Percentiles rank a stretch among this genome's conserved stretches.
phyloP scores from a whole-genome alignment of 2,797 vertebrate genomes.

The Spinibarbus caldwelli region DNA sequence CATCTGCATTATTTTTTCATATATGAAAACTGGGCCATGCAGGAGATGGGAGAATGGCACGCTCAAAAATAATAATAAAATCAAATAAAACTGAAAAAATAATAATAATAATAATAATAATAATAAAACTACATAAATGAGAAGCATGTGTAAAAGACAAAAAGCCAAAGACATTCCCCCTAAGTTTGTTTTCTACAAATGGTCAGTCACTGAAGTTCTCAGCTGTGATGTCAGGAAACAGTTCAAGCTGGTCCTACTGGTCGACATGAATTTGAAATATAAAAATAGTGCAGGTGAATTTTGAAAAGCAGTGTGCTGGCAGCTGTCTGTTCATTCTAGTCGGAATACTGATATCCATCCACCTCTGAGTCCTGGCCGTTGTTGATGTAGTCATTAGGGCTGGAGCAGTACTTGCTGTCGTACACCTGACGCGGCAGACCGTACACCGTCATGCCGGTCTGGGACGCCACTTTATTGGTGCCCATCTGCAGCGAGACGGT shows the following conservation, averaged over 20 bases:
- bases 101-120: background rate
- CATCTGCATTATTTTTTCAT: conserved; percentile 19
- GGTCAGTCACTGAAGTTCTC: conserved; percentile 26
- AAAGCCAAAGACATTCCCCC: conserved; percentile 7
- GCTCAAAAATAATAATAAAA: background rate
- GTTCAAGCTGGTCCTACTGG: conserved; percentile 40
- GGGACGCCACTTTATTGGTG: conserved; percentile 92
- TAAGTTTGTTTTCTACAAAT: conserved; percentile 25
- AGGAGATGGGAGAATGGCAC: conserved; percentile 25
- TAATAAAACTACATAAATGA: conserved; percentile 21
- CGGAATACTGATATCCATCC: conserved; percentile 87
- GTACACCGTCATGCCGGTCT: conserved; percentile 93
- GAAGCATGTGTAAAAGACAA: conserved; percentile 36
- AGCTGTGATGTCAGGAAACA: conserved; percentile 25
- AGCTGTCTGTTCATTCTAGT: conserved; percentile 65
- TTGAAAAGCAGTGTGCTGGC: conserved; percentile 21
- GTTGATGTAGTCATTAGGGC: conserved; percentile 73
- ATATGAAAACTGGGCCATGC: conserved; percentile 25
- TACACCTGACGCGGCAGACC: conserved; percentile 92
- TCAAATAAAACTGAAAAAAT: background rate
- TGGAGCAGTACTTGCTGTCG: conserved; percentile 92
- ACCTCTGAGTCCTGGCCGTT: conserved; percentile 77
- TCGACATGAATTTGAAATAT: conserved; percentile 33
- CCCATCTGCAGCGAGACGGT: conserved; percentile 96
- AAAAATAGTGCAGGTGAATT: conserved; percentile 31